Base-by-base conservation (phyloP, 2,888 invertebrate genomes). In the Plagodis dolabraria region DNA sequence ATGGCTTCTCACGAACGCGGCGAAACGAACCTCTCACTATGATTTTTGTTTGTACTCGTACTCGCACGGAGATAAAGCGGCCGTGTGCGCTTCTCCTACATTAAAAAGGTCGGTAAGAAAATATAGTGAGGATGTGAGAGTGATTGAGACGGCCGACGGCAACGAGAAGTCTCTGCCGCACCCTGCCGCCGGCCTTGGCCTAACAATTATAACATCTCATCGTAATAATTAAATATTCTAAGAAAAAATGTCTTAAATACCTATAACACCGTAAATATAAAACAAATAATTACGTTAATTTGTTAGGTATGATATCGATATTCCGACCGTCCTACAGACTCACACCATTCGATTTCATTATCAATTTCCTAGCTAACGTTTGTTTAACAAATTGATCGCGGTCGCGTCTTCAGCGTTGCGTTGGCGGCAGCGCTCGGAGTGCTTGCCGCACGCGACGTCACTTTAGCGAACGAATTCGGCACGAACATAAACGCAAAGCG, bases 201-300 rank as follows among this genome's bases (percentile, higher is more conserved):
- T 89, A 89, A 88, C 88, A 85, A 87, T 85, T 88, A 85, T 88
- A 89, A 91, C 87, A 89, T 89, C 87, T 86, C 89, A 86, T 89
- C 89, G 89, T 89, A 88, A 87, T 89, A 88, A 92, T 92, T 92
- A 91, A 92, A 92, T 90, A 92, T 87, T 88, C 91, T 92, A 92
- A 91, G 92, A 92, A 92, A 89, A 91, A 92, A 92, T 91, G 92
- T 91, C 92, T 92, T 92, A 92, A 90, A 86, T 89, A 89, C 88
- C 92, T 92, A 92, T 89, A 92, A 92, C 91, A 92, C 92, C 92
- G 91, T 92, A 92, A 92, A 90, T 92, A 91, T 91, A 92, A 92
- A 92, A 92, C 91, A 89, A 92, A 92, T 89, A 87, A 89, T 92
- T 90, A 92, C 87, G 91, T 92, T 91, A 91, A 87, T 89, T 92